Percentiles rank a stretch among this genome's conserved stretches.
Evolutionary conservation across 2,113 vertebrate genomes (phyloP).

Genomic region (Oreochromis niloticus): DNA sequence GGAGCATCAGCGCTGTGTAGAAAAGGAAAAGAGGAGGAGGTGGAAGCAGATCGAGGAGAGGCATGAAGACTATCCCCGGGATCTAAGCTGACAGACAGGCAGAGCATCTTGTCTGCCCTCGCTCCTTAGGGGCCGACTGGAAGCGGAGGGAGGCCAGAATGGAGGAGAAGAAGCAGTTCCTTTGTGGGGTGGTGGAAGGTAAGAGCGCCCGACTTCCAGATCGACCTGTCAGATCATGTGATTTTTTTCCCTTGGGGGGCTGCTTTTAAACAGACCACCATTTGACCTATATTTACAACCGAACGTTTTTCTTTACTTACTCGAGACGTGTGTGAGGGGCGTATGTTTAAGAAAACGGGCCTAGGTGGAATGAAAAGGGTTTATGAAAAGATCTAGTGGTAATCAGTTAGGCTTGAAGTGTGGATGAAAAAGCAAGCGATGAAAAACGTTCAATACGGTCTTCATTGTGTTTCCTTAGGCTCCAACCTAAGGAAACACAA

Average conservation of each 20-base stretch:
- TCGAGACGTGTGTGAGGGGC: neutral
- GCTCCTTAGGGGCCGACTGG: neutral
- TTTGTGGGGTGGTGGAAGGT: slow-evolving; percentile 86
- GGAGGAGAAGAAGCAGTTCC: slow-evolving; percentile 70
- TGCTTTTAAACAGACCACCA: neutral
- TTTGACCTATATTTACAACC: slow-evolving; percentile 38
- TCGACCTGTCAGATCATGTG: slow-evolving; percentile 30
- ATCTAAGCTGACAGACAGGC: slow-evolving; percentile 11
- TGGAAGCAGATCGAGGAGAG: slow-evolving; percentile 9
- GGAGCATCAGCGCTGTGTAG: neutral
- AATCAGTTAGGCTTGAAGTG: slow-evolving; percentile 28
- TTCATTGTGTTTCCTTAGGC: neutral
- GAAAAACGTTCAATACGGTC: neutral
- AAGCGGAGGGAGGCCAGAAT: slow-evolving; percentile 48
- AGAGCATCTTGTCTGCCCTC: slow-evolving; percentile 20
- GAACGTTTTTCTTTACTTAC: neutral
- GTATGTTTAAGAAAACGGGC: neutral
- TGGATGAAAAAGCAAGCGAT: slow-evolving; percentile 7
- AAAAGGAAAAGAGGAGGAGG: slow-evolving; percentile 1
- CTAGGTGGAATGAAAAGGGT: neutral
- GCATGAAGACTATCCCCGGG: slow-evolving; percentile 22
- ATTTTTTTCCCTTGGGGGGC: neutral
- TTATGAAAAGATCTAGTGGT: neutral
- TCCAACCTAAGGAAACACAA: neutral
- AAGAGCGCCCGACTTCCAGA: slow-evolving; percentile 29